Evolutionary conservation across 2,113 vertebrate species (phyloP), one percentile per base, ranked within the genome.

Genomic region (Dipodomys spectabilis): DNA sequence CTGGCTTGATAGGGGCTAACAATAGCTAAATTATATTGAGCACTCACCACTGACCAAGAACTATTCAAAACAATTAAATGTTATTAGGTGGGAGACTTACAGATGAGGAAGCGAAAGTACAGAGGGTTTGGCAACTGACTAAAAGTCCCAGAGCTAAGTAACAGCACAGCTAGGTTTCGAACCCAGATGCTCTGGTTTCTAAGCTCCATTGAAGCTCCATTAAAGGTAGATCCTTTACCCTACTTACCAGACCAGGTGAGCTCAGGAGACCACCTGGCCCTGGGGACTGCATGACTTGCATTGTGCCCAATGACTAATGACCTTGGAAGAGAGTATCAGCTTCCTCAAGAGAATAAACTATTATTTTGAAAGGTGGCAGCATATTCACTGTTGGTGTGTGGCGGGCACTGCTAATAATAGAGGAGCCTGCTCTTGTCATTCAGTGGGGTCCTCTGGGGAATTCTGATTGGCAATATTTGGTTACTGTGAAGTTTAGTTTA

Each of bases 81-180:
- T 92, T 44, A 64, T n/a, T 53, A 85, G 22, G 11, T 35, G 19
- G 18, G 22, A 25, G 7, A 62, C 80, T 80, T 88, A 91, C 68
- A 84, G 91, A 79, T 84, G 44, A 60, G 25, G 68, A 92, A 86
- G 91, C 19, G 19, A 44, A 95, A 84, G 32, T 74, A 53, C n/a
- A 64, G 80, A 81, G 78, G 30, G 5, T 81, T 60, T 68, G 45
- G 13, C 68, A 81, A 44, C n/a, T 89, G 57, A 13, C 57, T 32
- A 3, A 13, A 39, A 9, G 44, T 79, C 39, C 60, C 86, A 32
- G 23, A 82, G 69, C 25, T 60, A n/a, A 44, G 28, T 27, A 16
- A 68, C 2, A 81, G 71, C 27, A 71, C 3, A 39, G 20, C 11
- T 30, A 4, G 60, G 20, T 49, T 91, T 44, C 87, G 85, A 79